Percentiles rank a stretch among this genome's conserved stretches.
Evolutionary conservation across 2,113 vertebrate genomes (phyloP).

Genomic region (Ibidorhyncha struthersii): DNA sequence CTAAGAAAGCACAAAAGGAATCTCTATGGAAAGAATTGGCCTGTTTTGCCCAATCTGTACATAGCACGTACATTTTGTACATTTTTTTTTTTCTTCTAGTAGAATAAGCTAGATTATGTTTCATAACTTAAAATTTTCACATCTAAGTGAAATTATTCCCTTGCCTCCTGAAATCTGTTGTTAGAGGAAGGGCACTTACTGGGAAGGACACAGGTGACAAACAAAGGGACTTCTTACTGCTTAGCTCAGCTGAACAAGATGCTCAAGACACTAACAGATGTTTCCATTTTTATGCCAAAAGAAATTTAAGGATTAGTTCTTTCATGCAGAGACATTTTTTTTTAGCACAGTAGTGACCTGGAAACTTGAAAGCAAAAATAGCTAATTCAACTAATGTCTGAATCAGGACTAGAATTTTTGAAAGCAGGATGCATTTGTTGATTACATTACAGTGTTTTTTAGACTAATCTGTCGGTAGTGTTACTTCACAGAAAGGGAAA

Average conservation of each 20-base stretch:
- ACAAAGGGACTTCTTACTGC: not conserved
- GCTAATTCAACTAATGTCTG: not conserved
- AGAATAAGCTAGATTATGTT: not conserved
- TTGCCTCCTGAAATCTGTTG: not conserved
- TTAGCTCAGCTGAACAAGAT: conserved; percentile 17
- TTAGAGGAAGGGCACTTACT: not conserved
- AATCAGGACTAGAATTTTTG: not conserved
- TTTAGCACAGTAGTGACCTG: not conserved
- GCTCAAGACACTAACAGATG: not conserved
- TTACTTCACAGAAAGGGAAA: not conserved
- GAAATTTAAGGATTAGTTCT: conserved; percentile 27
- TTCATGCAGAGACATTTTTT: not conserved
- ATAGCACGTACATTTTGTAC: not conserved
- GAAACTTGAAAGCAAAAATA: conserved; percentile 5
- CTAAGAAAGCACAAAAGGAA: not conserved
- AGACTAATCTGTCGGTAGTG: not conserved
- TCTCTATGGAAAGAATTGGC: not conserved
- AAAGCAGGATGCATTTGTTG: not conserved
- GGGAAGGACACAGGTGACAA: not conserved
- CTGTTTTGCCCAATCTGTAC: not conserved
- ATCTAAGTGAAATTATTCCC: not conserved
- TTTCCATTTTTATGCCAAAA: conserved; percentile 26
- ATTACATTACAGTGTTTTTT: not conserved
- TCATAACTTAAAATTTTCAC: not conserved
- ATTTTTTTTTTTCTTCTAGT: not conserved